A percentile compares a stretch with the other conserved stretches of the same genome.
phyloP scores from a whole-genome alignment of 92 coral and sea anemone genomes.

The Porites rus region DNA sequence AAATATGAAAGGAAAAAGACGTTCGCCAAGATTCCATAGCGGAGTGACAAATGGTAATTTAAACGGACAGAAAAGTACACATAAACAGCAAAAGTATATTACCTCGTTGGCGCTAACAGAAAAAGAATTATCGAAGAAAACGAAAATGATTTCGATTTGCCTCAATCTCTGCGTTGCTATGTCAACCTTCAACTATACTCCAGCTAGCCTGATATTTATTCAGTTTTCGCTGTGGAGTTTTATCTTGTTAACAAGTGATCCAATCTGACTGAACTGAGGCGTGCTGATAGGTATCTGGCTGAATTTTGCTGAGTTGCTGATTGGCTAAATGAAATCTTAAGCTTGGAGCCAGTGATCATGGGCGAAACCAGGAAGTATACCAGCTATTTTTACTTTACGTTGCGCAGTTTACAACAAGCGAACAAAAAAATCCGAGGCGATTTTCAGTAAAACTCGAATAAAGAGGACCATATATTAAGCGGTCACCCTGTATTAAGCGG shows the following conservation, averaged over 20 bases:
- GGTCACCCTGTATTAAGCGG: too few species aligned
- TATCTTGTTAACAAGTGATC: background rate
- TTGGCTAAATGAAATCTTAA: too few species aligned
- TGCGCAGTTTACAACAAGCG: too few species aligned
- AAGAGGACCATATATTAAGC: too few species aligned
- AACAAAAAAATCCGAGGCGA: too few species aligned
- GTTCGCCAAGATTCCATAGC: background rate
- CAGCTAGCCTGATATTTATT: background rate
- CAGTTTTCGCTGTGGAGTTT: slow-evolving; percentile 19
- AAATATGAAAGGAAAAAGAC: slow-evolving; percentile 12
- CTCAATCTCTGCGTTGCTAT: slow-evolving; percentile 9
- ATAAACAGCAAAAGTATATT: background rate
- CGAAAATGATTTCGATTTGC: background rate
- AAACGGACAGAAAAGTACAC: background rate
- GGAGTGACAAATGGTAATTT: background rate
- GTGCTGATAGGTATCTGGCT: background rate
- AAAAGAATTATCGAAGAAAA: background rate
- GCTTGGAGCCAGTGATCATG: too few species aligned
- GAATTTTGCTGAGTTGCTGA: background rate
- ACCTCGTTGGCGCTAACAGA: background rate
- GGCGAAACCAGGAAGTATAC: too few species aligned
- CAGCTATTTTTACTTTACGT: too few species aligned
- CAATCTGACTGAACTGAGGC: background rate
- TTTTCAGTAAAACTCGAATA: too few species aligned
- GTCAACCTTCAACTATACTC: slow-evolving; percentile 11